These are phyloP conservation scores for Polia nebulosa DNA, from an alignment of 2,888 invertebrate species.

Conservation along the genomic window DNA sequence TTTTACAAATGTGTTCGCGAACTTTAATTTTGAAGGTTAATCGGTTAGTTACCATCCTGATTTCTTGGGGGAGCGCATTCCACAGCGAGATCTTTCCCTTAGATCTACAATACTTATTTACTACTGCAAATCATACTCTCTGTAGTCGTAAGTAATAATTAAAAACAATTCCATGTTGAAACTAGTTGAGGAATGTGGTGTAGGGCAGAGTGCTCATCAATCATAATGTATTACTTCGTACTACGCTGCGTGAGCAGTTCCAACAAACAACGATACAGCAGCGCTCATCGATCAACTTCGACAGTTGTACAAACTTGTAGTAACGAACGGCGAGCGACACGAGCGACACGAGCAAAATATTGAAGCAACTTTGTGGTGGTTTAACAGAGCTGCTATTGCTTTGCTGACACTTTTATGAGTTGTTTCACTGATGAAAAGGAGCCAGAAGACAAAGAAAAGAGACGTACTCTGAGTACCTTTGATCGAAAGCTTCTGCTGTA, in stretches of 20 bases:
- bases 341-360: neutral
- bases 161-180: neutral
- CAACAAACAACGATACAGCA: constrained; percentile 10
- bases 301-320: constrained; percentile 22
- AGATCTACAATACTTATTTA: neutral
- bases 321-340: neutral
- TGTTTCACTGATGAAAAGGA: neutral
- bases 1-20: too few species aligned
- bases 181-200: constrained; percentile 10
- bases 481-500: neutral
- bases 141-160: neutral
- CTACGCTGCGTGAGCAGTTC: neutral
- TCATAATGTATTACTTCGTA: constrained; percentile 38
- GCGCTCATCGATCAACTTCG: constrained; percentile 44
- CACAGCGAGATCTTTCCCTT: neutral
- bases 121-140: neutral
- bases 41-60: too few species aligned
- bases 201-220: constrained; percentile 28
- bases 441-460: too few species aligned
- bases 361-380: neutral
- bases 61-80: too few species aligned
- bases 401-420: neutral
- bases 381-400: neutral
- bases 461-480: neutral
- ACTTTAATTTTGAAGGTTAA: too few species aligned